Evolutionary conservation across 2,888 invertebrate genomes (phyloP), one percentile per base, ranked within the genome.

Genomic region (Kryphioiulus occultus): DNA sequence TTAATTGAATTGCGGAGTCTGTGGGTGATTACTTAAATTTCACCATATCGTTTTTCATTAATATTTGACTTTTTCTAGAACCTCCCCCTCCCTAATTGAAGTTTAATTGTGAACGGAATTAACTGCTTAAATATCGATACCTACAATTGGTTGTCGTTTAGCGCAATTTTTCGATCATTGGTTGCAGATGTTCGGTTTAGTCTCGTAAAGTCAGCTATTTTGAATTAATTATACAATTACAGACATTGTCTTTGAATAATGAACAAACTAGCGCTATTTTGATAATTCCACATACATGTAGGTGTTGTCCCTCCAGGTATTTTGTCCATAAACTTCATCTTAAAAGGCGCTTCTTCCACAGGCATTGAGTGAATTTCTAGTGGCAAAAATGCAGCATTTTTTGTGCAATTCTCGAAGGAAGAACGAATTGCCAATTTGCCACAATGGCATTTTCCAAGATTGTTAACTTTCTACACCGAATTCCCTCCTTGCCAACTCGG

Each of bases 401-500:
- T 59, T 59, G 19, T 59, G 3, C 59, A 59, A 59, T 59, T n/a
- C 59, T 7, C 59, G 59, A 59, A 59, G 59, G 59, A n/a, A 59
- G n/a, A 59, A 59, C 59, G 59, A 59, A 59, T 59, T 59, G 59
- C 59, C 59, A 59, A 59, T 59, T 59, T 59, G 59, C 59, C 59
- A 59, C 59, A 59, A 59, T 59, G 59, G 59, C 59, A 59, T 59
- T 59, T 59, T 59, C 59, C 59, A 59, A 59, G 59, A 59, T 59
- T 59, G 59, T 59, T 59, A 59, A 59, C 59, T 59, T 59, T 59
- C 59, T 59, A n/a, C 59, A 59, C 59, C 59, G 59, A 59, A 59
- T 59, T 59, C 59, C 59, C 59, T 59, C 59, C 59, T 59, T 59
- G 59, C 59, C n/a, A 59, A 59, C 59, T 59, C 19, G 59, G 59